Evolutionary conservation across 2,113 vertebrate genomes (phyloP).

Genomic region (Hymenochirus boettgeri): DNA sequence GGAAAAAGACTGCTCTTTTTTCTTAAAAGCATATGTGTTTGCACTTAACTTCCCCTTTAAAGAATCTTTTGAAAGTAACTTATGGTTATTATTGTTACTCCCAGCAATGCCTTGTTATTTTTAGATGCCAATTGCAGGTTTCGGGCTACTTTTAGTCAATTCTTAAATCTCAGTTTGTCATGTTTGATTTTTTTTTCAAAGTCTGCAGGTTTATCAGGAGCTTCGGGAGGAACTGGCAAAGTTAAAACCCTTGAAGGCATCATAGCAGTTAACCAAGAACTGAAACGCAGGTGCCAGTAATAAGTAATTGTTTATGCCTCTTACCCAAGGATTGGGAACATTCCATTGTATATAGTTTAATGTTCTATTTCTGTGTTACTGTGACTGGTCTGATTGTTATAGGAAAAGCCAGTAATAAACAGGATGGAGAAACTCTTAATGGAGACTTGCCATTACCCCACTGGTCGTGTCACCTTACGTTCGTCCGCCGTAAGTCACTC

Average conservation of each 20-base stretch:
- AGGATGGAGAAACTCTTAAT: constrained; percentile 57
- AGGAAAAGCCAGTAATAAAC: constrained; percentile 80
- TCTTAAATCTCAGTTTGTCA: too few species aligned
- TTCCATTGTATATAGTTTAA: too few species aligned
- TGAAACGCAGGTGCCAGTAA: constrained; percentile 86
- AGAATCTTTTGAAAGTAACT: too few species aligned
- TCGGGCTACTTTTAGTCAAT: too few species aligned
- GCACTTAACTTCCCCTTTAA: too few species aligned
- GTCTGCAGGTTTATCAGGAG: constrained; percentile 90
- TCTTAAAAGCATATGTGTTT: too few species aligned
- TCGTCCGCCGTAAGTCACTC: constrained; percentile 78
- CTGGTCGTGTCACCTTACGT: constrained; percentile 96
- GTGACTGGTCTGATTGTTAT: background rate
- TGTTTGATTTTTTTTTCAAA: constrained; percentile 48
- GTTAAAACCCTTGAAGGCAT: constrained; percentile 79
- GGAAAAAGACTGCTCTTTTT: too few species aligned
- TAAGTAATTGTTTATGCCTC: too few species aligned
- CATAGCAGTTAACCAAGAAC: constrained; percentile 75
- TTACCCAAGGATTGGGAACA: too few species aligned
- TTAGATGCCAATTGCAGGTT: too few species aligned
- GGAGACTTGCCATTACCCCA: constrained; percentile 76
- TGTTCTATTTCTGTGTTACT: background rate
- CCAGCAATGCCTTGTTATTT: too few species aligned
- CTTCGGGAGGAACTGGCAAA: constrained; percentile 90
- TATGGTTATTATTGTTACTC: too few species aligned